phyloP scores from a whole-genome alignment of 2,888 invertebrate genomes.

The Polyploca ridens region DNA sequence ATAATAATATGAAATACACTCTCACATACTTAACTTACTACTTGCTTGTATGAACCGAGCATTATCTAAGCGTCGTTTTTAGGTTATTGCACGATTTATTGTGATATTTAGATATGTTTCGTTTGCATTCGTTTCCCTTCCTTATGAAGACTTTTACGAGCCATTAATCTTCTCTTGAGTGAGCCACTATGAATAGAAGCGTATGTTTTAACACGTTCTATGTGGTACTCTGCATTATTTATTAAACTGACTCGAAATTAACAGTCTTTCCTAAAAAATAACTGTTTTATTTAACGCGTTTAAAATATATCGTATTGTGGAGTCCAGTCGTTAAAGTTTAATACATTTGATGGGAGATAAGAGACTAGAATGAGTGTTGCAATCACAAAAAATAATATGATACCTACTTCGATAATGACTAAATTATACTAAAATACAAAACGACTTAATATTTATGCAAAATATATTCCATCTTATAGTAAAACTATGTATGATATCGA shows the following conservation, averaged over 20 bases:
- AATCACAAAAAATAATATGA: neutral
- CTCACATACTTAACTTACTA: neutral
- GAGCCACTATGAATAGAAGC: slow-evolving; percentile 9
- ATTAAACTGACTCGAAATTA: neutral
- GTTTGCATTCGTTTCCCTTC: slow-evolving; percentile 19
- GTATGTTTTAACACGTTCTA: neutral
- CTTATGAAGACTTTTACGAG: slow-evolving; percentile 34
- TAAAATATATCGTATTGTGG: neutral
- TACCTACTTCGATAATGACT: neutral
- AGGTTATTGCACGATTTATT: slow-evolving; percentile 11
- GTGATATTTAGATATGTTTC: slow-evolving; percentile 8
- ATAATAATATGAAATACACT: no score
- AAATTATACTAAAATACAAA: no score
- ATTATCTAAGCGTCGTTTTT: neutral
- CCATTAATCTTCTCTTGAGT: slow-evolving; percentile 26
- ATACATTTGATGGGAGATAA: neutral
- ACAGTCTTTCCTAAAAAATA: slow-evolving; percentile 7
- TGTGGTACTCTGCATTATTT: slow-evolving; percentile 1
- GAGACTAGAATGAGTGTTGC: neutral
- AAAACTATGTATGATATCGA: no score
- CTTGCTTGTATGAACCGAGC: neutral
- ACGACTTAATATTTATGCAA: no score
- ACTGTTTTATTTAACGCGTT: slow-evolving; percentile 5
- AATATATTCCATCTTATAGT: no score
- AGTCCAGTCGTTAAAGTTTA: neutral